Evolutionary conservation across 2,797 vertebrate species (phyloP), one percentile per base, ranked within the genome.

Genomic region (Chromis chromis): DNA sequence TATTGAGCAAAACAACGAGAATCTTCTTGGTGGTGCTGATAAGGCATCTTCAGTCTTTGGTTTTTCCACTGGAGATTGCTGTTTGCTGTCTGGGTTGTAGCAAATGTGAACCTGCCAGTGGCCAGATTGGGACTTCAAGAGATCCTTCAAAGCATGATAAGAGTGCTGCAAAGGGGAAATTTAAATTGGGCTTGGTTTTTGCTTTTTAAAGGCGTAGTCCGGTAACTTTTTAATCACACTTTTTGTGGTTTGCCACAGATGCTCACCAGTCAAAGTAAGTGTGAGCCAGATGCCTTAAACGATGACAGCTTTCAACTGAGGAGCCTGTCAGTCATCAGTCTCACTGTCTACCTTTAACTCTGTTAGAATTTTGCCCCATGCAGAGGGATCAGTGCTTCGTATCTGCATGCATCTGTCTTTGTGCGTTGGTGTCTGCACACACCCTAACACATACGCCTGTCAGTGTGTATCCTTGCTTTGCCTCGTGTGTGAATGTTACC

Each of bases 211-310:
- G 31, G 31, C 31, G 1, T 2, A 9, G 31, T 33, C 8, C 2
- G 3, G 31, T 10, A 10, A 33, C 31, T 33, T 9, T 33, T 33
- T 33, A 1, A 33, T 33, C 31, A 33, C 31, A 33, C 7, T 8
- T 33, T 33, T n/a, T n/a, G n/a, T n/a, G n/a, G 31, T 46, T 22
- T 22, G 48, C n/a, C 65, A 66, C 72, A 74, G 60, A 73, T 70
- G 44, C 50, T 80, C 62, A 24, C 6, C 21, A 65, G 61, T 81
- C 75, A 74, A 79, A 78, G 65, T 61, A 66, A 48, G 13, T 48
- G 19, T 54, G 53, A 68, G 21, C 57, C 49, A 36, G 12, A 61
- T 21, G 11, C 65, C 27, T 50, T 42, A 63, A 73, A 42, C 28
- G 59, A 8, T 46, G 3, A n/a, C 57, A n/a, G 52, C 61, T 76